These are phyloP conservation scores for Hydrolagus affinis DNA, from an alignment of 2,113 vertebrate genomes.

Conservation along the genomic window DNA sequence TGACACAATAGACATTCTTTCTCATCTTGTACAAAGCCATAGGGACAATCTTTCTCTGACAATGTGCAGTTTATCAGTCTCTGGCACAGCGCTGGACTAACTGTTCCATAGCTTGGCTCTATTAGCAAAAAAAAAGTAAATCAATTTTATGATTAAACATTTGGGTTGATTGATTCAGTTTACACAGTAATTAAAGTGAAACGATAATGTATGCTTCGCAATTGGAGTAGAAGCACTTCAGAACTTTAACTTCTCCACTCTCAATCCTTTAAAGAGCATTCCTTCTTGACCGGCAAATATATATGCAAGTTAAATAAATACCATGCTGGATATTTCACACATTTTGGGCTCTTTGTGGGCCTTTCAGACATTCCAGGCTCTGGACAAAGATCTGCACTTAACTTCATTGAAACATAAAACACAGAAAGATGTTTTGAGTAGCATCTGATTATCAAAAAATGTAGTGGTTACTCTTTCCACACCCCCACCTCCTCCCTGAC, in stretches of 20 bases:
- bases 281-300: neutral
- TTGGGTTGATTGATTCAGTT: no score
- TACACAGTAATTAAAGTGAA: neutral
- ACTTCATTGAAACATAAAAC: neutral
- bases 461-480: neutral
- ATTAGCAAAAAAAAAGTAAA: slow-evolving; percentile 17
- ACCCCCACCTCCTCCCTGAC: neutral
- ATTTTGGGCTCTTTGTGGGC: neutral
- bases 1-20: slow-evolving; percentile 66
- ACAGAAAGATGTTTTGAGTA: neutral
- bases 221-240: no score
- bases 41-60: slow-evolving; percentile 55
- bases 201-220: no score
- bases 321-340: neutral
- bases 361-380: neutral
- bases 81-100: slow-evolving; percentile 60
- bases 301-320: slow-evolving; percentile 12
- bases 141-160: neutral
- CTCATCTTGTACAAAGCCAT: slow-evolving; percentile 58
- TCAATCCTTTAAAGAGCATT: neutral
- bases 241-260: neutral
- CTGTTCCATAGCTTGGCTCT: slow-evolving; percentile 66
- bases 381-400: neutral
- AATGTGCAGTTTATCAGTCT: slow-evolving; percentile 62
- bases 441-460: neutral